Base-by-base conservation (phyloP, 1,140 invertebrate genomes). In the Leptinotarsa texana region DNA sequence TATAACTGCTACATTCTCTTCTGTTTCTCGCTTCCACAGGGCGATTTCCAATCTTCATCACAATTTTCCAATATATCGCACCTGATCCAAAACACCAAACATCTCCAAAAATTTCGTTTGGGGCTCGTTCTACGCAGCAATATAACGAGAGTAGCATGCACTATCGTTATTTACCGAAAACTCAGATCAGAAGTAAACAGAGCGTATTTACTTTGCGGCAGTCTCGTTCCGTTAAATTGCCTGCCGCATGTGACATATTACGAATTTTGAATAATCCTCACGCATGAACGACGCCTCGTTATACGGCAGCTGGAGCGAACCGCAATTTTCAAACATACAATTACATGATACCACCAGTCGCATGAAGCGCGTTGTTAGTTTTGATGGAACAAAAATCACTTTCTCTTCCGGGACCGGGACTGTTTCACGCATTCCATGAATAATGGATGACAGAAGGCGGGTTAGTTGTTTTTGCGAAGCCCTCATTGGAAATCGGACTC, bases 241-340 rank as follows among this genome's bases (percentile, higher is more conserved):
- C 73, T 69, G 72, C 77, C 77, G 73, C 74, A 74, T 80, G 77
- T 75, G 75, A 76, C 77, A 78, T 70, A 80, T 80, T 78, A 76
- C 69, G 73, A 80, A 76, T 80, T 80, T 80, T 76, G 75, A 80
- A 78, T 80, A 78, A 79, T 79, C 57, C 48, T 73, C 74, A 79
- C 76, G 76, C 78, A 79, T 76, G 76, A 69, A 65, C 62, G 76
- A 48, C n/a, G 65, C 63, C 69, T 78, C 78, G 75, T 75, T 79
- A 75, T 70, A 51, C 73, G 75, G 63, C 74, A 75, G 78, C 72
- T 66, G 74, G 61, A 72, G n/a, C n/a, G 42, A 75, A 78, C 76
- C 76, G 74, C 76, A 75, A 72, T 79, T 78, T 76, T 68, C 69
- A 68, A 70, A 21, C 75, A 71, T 61, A 66, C 73, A 68, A 47